phyloP scores from a whole-genome alignment of 2,797 vertebrate genomes.

The Ctenopoma kingsleyae region DNA sequence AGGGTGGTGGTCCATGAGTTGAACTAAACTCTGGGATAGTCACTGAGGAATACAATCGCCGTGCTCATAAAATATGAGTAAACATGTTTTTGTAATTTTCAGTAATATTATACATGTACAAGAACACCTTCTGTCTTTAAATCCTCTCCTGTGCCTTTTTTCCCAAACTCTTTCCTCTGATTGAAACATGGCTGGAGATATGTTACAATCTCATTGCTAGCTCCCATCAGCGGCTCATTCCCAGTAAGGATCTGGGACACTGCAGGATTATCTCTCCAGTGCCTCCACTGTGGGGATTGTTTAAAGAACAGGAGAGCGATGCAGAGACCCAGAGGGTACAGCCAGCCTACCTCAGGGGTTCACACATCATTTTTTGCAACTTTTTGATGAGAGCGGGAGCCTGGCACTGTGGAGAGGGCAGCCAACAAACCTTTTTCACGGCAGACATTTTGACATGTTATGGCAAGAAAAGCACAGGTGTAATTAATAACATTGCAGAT shows the following conservation, averaged over 20 bases:
- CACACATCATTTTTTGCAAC: conserved; percentile 27
- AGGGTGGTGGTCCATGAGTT: neutral
- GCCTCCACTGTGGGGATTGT: conserved; percentile 52
- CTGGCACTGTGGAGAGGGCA: conserved; percentile 1
- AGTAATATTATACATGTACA: conserved; percentile 14
- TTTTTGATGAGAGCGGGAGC: conserved; percentile 6
- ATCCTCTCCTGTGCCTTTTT: conserved; percentile 36
- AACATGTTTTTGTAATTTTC: conserved; percentile 6
- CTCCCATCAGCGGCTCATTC: conserved; percentile 67
- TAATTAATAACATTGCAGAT: conserved; percentile 17
- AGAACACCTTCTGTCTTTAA: conserved; percentile 36
- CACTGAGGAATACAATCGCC: neutral
- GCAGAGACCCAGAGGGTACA: conserved; percentile 42
- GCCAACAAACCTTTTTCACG: neutral
- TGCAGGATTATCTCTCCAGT: conserved; percentile 73
- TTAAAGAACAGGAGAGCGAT: conserved; percentile 44
- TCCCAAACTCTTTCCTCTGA: conserved; percentile 36
- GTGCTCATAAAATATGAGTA: neutral
- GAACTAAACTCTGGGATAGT: neutral
- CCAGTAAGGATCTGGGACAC: conserved; percentile 76
- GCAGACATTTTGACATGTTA: conserved; percentile 14
- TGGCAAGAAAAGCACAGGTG: conserved; percentile 19
- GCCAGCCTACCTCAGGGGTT: conserved; percentile 37
- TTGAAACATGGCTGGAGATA: conserved; percentile 43
- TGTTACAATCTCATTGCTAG: conserved; percentile 56